Evolutionary conservation across 2,888 invertebrate species (phyloP).

Genomic region (Phyllotreta striolata): DNA sequence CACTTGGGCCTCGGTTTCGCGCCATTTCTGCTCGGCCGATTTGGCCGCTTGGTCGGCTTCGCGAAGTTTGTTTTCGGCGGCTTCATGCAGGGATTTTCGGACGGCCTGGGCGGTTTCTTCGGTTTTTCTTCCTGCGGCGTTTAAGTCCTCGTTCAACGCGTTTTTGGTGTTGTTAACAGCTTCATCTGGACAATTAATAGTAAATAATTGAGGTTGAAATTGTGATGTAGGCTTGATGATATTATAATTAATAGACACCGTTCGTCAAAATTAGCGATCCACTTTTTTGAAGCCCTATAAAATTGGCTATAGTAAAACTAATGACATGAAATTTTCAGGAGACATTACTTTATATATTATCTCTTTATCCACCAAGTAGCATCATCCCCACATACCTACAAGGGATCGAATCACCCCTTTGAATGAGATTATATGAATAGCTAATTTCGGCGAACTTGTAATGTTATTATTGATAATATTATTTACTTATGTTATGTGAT

Average conservation of each 20-base stretch:
- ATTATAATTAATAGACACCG: too few relatives aligned
- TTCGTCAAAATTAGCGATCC: not conserved
- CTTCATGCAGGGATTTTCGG: constrained; percentile 27
- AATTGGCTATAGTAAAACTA: too few relatives aligned
- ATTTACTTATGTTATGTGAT: constrained; percentile 64
- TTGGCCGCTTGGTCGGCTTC: constrained; percentile 34
- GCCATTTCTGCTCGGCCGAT: constrained; percentile 42
- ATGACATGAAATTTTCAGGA: not conserved
- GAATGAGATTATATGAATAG: too few relatives aligned
- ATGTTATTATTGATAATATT: not conserved
- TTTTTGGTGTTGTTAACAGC: constrained; percentile 42
- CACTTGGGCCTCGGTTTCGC: constrained; percentile 43
- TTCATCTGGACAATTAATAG: constrained; percentile 31
- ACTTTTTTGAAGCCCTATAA: too few relatives aligned
- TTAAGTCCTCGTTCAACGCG: constrained; percentile 42
- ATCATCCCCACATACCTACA: not conserved
- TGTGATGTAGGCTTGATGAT: too few relatives aligned
- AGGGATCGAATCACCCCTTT: not conserved
- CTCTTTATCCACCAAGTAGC: not conserved
- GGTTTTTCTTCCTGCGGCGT: constrained; percentile 34
- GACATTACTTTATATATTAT: not conserved
- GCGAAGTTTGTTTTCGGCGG: constrained; percentile 36
- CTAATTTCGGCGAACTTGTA: not conserved
- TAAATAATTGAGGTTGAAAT: constrained; percentile 1
- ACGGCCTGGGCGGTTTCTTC: constrained; percentile 32